Evolutionary conservation across 2,888 invertebrate genomes (phyloP), one percentile per base, ranked within the genome.

Genomic region (Sesia apiformis): DNA sequence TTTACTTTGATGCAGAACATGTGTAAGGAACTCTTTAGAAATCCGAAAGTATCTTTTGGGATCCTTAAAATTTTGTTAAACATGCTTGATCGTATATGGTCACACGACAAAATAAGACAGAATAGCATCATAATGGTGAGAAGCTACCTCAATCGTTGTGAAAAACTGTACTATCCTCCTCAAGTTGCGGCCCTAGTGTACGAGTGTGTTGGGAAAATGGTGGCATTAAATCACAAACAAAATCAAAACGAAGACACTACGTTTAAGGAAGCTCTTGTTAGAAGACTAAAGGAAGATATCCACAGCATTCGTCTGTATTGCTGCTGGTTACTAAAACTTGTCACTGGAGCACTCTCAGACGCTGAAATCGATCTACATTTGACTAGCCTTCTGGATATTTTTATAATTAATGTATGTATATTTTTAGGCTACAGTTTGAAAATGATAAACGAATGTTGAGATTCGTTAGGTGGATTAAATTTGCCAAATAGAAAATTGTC

Each of bases 51-150:
- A 3, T 80, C 84, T 4, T 70, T 65, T 42, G 65, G 63, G 38
- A 67, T 90, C 49, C 69, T 90, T 0, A 71, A 69, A 58, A 68
- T 81, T 50, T 66, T 90, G 53, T 59, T 74, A 7, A 66, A 67
- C 51, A 74, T 87, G 58, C 70, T 90, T 5, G 78, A 82, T 40
- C 63, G 65, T 6, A 69, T 89, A 41, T 84, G 81, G 78, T 53
- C 61, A 4, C 74, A 79, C 23, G 71, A 65, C 52, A 69, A 69
- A 5, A 76, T 77, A 60, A 81, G 75, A 57, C 74, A 81, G 51
- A 90, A 90, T 65, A 84, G 87, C 63, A 64, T 74, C 49, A 89
- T 90, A 40, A 87, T 89, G 85, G 69, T 90, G 4, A 78, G 70
- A 56, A 76, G 87, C 53, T 89, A 84, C 58, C 64, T 88, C 51